Evolutionary conservation across 2,888 invertebrate genomes (phyloP).

Genomic region (Dicranocentrus wangi): DNA sequence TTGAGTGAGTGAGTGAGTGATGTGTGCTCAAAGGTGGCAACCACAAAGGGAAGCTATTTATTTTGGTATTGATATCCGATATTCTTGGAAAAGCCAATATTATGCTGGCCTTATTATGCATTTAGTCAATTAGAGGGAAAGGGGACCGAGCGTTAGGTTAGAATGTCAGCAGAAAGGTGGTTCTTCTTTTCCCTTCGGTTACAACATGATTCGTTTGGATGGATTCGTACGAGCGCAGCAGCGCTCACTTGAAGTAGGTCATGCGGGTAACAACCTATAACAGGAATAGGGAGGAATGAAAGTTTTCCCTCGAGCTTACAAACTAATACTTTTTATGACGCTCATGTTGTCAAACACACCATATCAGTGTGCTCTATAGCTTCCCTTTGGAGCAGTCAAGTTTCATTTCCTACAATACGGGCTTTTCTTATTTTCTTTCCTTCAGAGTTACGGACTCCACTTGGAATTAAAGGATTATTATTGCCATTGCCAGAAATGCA

Average conservation of each 20-base stretch:
- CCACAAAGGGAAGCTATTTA: not conserved
- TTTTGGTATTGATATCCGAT: slow-evolving; percentile 16
- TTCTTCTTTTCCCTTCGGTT: not conserved
- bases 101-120: slow-evolving; percentile 21
- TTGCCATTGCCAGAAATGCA: no score
- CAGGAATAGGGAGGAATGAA: slow-evolving; percentile 31
- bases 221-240: not conserved
- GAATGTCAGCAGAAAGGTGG: not conserved
- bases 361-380: no score
- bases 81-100: slow-evolving; percentile 28
- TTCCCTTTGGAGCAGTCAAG: no score
- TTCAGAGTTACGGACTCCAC: no score
- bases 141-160: slow-evolving; percentile 6
- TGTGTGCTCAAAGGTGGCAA: not conserved
- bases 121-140: slow-evolving; percentile 5
- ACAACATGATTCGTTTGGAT: not conserved
- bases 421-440: no score
- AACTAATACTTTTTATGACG: no score
- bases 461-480: no score
- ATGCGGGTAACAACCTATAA: slow-evolving; percentile 60
- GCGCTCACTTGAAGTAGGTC: slow-evolving; percentile 53
- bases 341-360: no score
- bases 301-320: slow-evolving; percentile 20
- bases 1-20: no score
- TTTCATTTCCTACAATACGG: no score